Evolutionary conservation across 2,888 invertebrate genomes (phyloP).

Genomic region (Myathropa florea): DNA sequence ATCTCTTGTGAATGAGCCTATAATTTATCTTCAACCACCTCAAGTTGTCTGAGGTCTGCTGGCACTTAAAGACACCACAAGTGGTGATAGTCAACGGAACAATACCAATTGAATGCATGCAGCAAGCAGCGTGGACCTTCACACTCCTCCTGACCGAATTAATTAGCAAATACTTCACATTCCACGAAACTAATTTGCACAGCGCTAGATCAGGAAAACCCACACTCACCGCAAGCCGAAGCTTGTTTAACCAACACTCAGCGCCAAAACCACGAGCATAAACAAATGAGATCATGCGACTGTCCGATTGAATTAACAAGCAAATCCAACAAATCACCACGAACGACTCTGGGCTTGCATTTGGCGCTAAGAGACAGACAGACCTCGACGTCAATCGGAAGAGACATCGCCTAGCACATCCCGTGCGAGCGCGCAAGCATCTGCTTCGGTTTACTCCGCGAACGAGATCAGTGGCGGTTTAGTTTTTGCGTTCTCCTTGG

Average conservation of each 20-base stretch:
- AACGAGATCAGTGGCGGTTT: conserved; percentile 1
- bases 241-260: conserved; percentile 35
- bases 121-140: neutral
- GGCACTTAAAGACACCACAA: neutral
- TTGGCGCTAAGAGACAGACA: conserved; percentile 1
- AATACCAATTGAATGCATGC: neutral
- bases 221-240: conserved; percentile 2
- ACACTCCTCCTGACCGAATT: neutral
- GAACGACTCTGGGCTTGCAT: conserved; percentile 6
- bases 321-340: conserved; percentile 30
- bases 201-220: neutral
- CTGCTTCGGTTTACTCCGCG: neutral
- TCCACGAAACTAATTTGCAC: neutral
- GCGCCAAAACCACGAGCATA: neutral
- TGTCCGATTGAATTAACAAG: conserved; percentile 3
- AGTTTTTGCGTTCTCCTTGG: neutral
- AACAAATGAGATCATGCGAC: conserved; percentile 49
- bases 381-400: neutral
- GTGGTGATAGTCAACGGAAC: neutral
- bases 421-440: neutral
- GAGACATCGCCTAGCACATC: neutral
- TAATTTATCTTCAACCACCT: no score
- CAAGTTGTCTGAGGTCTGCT: neutral
- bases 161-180: neutral
- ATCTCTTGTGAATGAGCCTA: neutral